Conservation (phyloP, 2,888 invertebrate genomes). For the Pollenia labialis region DNA sequence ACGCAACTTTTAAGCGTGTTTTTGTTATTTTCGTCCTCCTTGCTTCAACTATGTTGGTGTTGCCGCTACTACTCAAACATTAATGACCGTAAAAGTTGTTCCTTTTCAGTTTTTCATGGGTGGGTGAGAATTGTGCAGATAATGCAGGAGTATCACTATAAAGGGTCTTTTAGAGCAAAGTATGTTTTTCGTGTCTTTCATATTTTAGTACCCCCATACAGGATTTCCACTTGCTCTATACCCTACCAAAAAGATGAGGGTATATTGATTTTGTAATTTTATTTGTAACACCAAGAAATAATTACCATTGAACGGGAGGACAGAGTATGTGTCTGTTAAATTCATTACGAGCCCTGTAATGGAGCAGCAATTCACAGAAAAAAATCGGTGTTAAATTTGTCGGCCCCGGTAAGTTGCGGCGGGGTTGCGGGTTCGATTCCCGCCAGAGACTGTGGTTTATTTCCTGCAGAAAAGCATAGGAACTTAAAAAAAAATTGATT, state of each 20-base stretch:
- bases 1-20: constrained; percentile 71
- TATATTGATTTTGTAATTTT: background rate
- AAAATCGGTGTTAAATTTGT: too few species aligned
- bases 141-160: constrained; percentile 9
- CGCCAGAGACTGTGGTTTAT: too few species aligned
- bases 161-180: constrained; percentile 9
- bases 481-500: too few species aligned
- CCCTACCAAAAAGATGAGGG: background rate
- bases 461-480: too few species aligned
- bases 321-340: too few species aligned
- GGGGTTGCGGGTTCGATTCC: too few species aligned
- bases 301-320: too few species aligned
- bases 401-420: too few species aligned
- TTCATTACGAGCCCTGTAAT: too few species aligned
- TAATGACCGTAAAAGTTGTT: constrained; percentile 72
- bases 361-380: too few species aligned
- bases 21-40: constrained; percentile 31
- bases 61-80: constrained; percentile 64
- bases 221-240: background rate
- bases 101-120: constrained; percentile 59
- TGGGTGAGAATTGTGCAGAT: constrained; percentile 25
- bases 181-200: constrained; percentile 1
- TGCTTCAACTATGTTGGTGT: constrained; percentile 20
- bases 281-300: background rate
- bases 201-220: constrained; percentile 40